Evolutionary conservation across 2,797 vertebrate genomes (phyloP).

Genomic region (Takifugu ocellatus): DNA sequence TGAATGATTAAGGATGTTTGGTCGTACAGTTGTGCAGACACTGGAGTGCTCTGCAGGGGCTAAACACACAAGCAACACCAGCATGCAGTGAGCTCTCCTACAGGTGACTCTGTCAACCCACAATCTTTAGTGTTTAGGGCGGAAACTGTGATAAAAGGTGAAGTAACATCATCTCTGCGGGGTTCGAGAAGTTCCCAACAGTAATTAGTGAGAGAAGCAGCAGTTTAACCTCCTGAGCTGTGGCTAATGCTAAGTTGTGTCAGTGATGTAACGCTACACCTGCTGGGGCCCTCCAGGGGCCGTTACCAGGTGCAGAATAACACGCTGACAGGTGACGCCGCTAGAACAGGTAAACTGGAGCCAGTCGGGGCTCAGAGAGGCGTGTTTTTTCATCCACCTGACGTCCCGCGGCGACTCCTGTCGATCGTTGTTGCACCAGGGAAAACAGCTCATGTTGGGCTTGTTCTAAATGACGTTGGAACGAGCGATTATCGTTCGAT

Average conservation of each 20-base stretch:
- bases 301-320: slow-evolving; percentile 38
- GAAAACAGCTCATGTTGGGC: not conserved
- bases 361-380: too few species aligned
- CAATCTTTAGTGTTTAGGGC: not conserved
- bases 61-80: not conserved
- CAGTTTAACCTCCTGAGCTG: slow-evolving; percentile 41
- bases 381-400: slow-evolving; percentile 1
- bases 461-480: not conserved
- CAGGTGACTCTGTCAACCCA: not conserved
- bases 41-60: slow-evolving; percentile 12
- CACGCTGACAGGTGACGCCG: slow-evolving; percentile 41
- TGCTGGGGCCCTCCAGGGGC: slow-evolving; percentile 25
- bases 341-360: slow-evolving; percentile 8
- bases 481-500: slow-evolving; percentile 3
- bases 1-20: slow-evolving; percentile 33
- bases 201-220: slow-evolving; percentile 22
- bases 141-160: not conserved
- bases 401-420: slow-evolving; percentile 9
- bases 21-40: not conserved
- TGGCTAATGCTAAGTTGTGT: slow-evolving; percentile 47
- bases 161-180: slow-evolving; percentile 6
- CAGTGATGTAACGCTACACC: slow-evolving; percentile 54
- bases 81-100: too few species aligned
- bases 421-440: slow-evolving; percentile 14
- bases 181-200: slow-evolving; percentile 4